phyloP scores from a whole-genome alignment of 2,797 vertebrate genomes.

The Hyperoplus immaculatus region DNA sequence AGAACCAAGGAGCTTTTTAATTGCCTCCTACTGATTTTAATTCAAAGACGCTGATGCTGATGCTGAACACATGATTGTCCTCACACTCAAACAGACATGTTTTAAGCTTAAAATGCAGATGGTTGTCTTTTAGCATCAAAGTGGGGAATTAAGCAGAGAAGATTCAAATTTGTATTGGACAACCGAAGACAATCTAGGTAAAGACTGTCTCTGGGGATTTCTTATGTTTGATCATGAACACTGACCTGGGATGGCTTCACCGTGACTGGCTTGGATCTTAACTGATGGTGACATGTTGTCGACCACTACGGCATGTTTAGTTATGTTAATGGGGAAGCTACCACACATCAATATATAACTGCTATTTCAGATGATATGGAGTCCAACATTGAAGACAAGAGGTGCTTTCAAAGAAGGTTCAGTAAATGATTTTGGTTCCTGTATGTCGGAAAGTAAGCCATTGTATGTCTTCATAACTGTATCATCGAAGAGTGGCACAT shows the following conservation, averaged over 20 bases:
- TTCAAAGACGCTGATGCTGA: slow-evolving; percentile 60
- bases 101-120: slow-evolving; percentile 31
- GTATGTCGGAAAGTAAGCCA: neutral
- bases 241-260: neutral
- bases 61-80: slow-evolving; percentile 28
- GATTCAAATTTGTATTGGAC: neutral
- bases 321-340: slow-evolving; percentile 7
- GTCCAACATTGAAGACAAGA: neutral
- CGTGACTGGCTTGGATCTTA: neutral
- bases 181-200: neutral
- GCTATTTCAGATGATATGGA: neutral
- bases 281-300: neutral
- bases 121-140: neutral
- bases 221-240: neutral
- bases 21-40: slow-evolving; percentile 85
- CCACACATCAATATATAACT: neutral
- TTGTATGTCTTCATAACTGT: neutral
- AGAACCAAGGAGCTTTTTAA: slow-evolving; percentile 83
- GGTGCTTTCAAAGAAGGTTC: neutral
- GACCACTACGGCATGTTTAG: neutral
- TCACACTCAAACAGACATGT: slow-evolving; percentile 3
- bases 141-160: neutral
- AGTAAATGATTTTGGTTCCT: neutral
- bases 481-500: neutral
- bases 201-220: neutral